Evolutionary conservation across 2,888 invertebrate species (phyloP), one percentile per base, ranked within the genome.

Genomic region (Lasius platythorax): DNA sequence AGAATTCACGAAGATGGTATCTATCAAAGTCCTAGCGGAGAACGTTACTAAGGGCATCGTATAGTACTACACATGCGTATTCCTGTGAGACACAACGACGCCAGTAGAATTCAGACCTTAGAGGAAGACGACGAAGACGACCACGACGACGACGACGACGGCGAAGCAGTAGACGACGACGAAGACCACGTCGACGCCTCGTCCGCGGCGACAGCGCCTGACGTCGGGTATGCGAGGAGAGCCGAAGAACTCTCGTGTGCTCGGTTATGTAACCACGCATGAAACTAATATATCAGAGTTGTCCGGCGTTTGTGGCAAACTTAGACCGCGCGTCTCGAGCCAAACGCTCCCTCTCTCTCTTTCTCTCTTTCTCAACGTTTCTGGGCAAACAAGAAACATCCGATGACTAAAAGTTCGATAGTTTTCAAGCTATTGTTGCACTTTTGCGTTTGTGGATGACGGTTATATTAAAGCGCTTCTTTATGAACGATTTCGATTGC

Each of bases 281-380:
- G 91, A 92, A 93, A 92, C 91, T 91, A 91, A 93, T 92, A 91
- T 91, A 91, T 93, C 90, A 91, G 90, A 90, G 91, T 92, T 90
- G 90, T 87, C 88, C 91, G 87, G 86, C 89, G 79, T 91, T 90
- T 91, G 91, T 89, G 88, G 89, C 91, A 91, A 92, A 92, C 91
- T 92, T 91, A 92, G 92, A 89, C 86, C 87, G 88, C 88, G 88
- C 85, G 87, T 72, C 83, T 68, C 88, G 88, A 88, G 91, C 90
- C 90, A 90, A 90, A 82, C 88, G 66, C 83, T 53, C 9, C 68
- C 33, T 46, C n/a, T 46, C 73, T 73, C 63, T 75, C 82, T 75
- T n/a, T 50, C 46, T 37, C 40, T 78, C 72, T 23, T 23, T 61
- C 11, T 37, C 33, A 18, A 15, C 23, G 30, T 61, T 28, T 70